Conservation (phyloP, 2,888 invertebrate genomes). For the Dynastes tityus region DNA sequence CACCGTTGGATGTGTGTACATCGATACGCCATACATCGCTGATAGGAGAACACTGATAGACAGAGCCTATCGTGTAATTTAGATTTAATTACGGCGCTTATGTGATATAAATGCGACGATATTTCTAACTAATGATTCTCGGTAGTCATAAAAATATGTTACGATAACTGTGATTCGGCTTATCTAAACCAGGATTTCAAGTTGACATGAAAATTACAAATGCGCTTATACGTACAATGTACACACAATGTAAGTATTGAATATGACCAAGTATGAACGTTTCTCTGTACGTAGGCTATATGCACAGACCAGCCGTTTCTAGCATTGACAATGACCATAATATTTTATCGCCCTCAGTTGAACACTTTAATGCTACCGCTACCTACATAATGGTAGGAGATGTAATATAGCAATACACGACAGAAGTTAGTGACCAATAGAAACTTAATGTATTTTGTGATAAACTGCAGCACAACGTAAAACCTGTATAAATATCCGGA, state of each 20-base stretch:
- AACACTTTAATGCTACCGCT: not conserved
- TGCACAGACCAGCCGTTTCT: not conserved
- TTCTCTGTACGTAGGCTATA: not conserved
- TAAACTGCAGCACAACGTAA: no score
- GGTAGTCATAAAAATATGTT: conserved; percentile 41
- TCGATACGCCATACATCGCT: conserved; percentile 15
- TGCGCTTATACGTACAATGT: not conserved
- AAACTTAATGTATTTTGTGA: no score
- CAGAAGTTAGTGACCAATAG: no score
- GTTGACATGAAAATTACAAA: conserved; percentile 19
- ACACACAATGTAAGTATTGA: not conserved
- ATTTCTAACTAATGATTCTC: conserved; percentile 35
- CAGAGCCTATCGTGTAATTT: conserved; percentile 20
- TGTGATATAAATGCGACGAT: conserved; percentile 31
- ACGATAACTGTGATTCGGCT: conserved; percentile 30
- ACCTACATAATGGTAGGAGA: not conserved
- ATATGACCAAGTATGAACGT: not conserved
- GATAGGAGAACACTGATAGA: conserved; percentile 9
- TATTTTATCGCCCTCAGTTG: not conserved
- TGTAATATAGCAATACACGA: no score
- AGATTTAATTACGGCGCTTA: conserved; percentile 42
- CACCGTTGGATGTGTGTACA: conserved; percentile 9
- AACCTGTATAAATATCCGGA: no score
- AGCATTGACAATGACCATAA: not conserved
- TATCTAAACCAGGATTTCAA: conserved; percentile 39